phyloP scores from a whole-genome alignment of 2,888 invertebrate species.

The Chymomyza procnemis region DNA sequence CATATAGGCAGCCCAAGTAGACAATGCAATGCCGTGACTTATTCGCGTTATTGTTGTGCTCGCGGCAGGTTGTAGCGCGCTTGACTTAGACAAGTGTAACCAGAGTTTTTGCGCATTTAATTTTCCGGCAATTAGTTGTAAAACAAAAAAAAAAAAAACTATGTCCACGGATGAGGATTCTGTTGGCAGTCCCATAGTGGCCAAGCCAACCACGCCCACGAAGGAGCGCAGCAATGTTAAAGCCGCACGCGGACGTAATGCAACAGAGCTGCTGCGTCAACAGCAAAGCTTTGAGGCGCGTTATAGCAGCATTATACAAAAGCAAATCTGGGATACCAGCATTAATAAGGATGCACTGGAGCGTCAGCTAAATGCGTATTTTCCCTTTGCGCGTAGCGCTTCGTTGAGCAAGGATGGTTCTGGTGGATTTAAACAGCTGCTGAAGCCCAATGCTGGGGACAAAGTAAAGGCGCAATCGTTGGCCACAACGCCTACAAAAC shows the following conservation, averaged over 20 bases:
- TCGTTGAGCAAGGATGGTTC: slow-evolving; percentile 49
- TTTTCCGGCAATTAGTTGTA: slow-evolving; percentile 63
- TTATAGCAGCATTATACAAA: slow-evolving; percentile 76
- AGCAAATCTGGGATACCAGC: slow-evolving; percentile 77
- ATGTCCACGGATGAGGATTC: slow-evolving; percentile 63
- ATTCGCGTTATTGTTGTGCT: slow-evolving; percentile 58
- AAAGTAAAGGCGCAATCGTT: slow-evolving; percentile 39
- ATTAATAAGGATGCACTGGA: slow-evolving; percentile 79
- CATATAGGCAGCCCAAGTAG: slow-evolving; percentile 4
- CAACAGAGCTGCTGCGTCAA: slow-evolving; percentile 53
- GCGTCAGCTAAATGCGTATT: slow-evolving; percentile 86
- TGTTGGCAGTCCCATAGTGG: slow-evolving; percentile 42
- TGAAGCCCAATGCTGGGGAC: slow-evolving; percentile 17
- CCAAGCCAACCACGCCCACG: slow-evolving; percentile 40
- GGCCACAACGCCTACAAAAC: slow-evolving; percentile 54
- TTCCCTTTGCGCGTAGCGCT: slow-evolving; percentile 79
- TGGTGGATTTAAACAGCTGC: slow-evolving; percentile 30
- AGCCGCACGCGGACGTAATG: slow-evolving; percentile 12
- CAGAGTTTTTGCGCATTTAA: slow-evolving; percentile 40
- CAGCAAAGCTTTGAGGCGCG: slow-evolving; percentile 77
- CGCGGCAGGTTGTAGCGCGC: slow-evolving; percentile 44
- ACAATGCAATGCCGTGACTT: slow-evolving; percentile 58
- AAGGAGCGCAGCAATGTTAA: slow-evolving; percentile 2
- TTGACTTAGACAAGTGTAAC: slow-evolving; percentile 24
- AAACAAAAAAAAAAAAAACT: slow-evolving; percentile 1